Evolutionary conservation across 2,113 vertebrate species (phyloP), one percentile per base, ranked within the genome.

Genomic region (Thryonomys swinderianus): DNA sequence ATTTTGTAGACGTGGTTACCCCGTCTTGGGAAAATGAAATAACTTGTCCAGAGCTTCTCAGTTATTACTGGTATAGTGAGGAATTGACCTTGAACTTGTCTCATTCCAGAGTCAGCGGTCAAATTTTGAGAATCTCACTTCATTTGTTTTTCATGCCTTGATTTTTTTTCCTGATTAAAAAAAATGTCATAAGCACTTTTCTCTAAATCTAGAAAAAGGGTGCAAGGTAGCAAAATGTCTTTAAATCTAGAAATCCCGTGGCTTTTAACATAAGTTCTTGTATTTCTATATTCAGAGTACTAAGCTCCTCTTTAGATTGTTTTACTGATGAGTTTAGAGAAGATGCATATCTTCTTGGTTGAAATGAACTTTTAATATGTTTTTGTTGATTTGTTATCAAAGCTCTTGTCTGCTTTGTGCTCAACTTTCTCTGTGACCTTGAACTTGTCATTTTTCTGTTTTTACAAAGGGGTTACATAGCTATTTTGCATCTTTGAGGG

Each of bases 251-350:
- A 80, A 61, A 78, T 55, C 51, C 2, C 25, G 27, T 48, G 88
- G 90, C 76, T 80, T 2, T 79, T 88, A 92, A 69, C 51, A 7
- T 84, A 45, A 57, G 34, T 78, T 13, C 3, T 1, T 59, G 2
- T 82, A 25, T 91, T 93, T 95, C 27, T 6, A 11, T 81, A 61
- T 69, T 97, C 42, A 87, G 48, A 92, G 73, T 83, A n/a, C 32
- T 59, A 0, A 83, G 10, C 21, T 94, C 2, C 86, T 91, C 40
- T 83, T 40, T 62, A 78, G 48, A 53, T 90, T 82, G 23, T 42
- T 82, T 25, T 11, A 32, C 64, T 86, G 73, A 71, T 82, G 51
- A 91, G 78, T 40, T 61, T 91, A 69, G 55, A 76, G 42, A 79
- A 93, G 40, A 79, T 53, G 48, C 67, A 27, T 20, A 32, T 85